phyloP scores from a whole-genome alignment of 2,113 vertebrate species.

The Sciurus niger region DNA sequence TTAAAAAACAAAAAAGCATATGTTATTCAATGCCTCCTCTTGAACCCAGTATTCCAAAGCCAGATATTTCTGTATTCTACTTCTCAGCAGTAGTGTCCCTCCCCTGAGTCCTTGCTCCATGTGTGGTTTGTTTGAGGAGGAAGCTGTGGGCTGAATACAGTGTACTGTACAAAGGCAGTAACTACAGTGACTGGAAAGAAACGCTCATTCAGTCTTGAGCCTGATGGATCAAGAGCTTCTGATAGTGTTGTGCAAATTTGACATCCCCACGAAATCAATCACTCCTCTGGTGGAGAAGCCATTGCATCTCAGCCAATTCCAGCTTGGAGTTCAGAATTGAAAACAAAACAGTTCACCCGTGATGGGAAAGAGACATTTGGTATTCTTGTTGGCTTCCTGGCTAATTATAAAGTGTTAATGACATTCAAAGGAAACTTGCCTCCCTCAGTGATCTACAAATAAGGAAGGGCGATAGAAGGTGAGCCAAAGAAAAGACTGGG shows the following conservation, averaged over 20 bases:
- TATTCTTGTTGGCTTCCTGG: conserved; percentile 64
- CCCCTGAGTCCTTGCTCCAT: not conserved
- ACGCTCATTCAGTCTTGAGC: not conserved
- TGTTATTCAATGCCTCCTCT: not conserved
- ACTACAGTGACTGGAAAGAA: not conserved
- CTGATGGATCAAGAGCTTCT: not conserved
- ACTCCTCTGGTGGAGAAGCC: not conserved
- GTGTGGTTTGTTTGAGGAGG: not conserved
- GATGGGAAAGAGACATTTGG: conserved; percentile 50
- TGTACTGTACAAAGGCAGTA: not conserved
- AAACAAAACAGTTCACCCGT: conserved; percentile 1
- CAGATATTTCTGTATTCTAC: not conserved
- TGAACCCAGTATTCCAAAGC: not conserved
- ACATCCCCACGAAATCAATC: conserved; percentile 45
- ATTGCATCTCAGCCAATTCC: not conserved
- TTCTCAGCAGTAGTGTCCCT: not conserved
- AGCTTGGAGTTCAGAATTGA: not conserved
- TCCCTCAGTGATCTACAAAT: not conserved
- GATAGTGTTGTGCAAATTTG: not conserved
- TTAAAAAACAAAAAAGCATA: not conserved
- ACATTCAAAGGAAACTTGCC: conserved; percentile 13
- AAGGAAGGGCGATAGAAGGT: conserved; percentile 50
- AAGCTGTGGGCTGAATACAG: conserved; percentile 8
- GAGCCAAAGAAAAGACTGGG: conserved; percentile 71
- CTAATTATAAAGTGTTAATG: conserved; percentile 48